Conservation (phyloP, 2,888 invertebrate genomes). For the Amaurobius ferox region DNA sequence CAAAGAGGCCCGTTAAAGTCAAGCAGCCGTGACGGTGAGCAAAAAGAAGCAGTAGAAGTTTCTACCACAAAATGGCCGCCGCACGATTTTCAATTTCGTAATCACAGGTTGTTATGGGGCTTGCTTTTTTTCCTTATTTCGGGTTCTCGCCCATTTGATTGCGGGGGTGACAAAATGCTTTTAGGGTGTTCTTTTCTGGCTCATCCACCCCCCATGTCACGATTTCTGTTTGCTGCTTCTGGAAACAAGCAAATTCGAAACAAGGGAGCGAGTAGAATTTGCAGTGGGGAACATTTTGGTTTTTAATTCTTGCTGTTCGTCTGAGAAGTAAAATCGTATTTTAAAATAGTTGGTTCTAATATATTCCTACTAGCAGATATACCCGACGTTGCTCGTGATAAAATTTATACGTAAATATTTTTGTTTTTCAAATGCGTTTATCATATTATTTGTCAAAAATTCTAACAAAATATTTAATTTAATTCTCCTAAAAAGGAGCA, state of each 20-base stretch:
- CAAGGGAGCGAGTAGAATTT: neutral
- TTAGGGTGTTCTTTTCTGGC: neutral
- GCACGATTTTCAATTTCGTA: conserved; percentile 71
- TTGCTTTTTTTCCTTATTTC: neutral
- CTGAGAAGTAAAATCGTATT: too few relatives aligned
- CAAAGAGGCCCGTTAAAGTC: conserved; percentile 54
- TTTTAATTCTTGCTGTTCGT: too few relatives aligned
- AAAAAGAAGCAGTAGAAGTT: conserved; percentile 38
- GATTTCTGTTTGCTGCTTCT: conserved; percentile 6
- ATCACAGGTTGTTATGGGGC: conserved; percentile 59
- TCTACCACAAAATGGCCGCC: conserved; percentile 43
- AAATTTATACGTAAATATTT: too few relatives aligned
- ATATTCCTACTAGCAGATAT: too few relatives aligned
- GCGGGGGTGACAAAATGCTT: conserved; percentile 68
- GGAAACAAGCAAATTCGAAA: neutral
- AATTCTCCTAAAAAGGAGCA: too few relatives aligned
- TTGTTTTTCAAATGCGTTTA: too few relatives aligned
- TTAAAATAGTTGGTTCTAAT: too few relatives aligned
- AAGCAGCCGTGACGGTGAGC: conserved; percentile 59
- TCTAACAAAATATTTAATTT: too few relatives aligned
- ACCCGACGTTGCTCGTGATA: too few relatives aligned
- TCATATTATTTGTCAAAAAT: too few relatives aligned
- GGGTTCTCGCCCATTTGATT: conserved; percentile 39
- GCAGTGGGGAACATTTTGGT: neutral
- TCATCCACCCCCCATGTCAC: conserved; percentile 3